These are phyloP conservation scores for Tanaodytes sp. DNA, from an alignment of 2,888 invertebrate species.

Conservation along the genomic window DNA sequence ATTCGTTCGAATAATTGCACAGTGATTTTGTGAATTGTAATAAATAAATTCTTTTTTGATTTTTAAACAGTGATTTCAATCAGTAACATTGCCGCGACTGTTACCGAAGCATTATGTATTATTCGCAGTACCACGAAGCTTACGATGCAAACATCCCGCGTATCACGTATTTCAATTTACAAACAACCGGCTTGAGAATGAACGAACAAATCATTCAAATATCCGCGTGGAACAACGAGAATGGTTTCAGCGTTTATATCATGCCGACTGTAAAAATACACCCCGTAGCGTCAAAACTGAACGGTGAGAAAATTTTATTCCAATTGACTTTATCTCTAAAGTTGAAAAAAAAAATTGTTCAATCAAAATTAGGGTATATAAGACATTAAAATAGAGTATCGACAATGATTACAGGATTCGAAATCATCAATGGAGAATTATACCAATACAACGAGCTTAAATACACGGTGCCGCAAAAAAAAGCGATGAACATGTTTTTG, in stretches of 20 bases:
- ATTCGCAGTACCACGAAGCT: too few species aligned
- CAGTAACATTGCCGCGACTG: too few species aligned
- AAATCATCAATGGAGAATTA: not conserved
- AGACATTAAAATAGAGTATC: too few species aligned
- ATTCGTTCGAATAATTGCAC: too few species aligned
- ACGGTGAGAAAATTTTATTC: too few species aligned
- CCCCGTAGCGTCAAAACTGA: not conserved
- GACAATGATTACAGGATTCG: not conserved
- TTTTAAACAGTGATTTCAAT: too few species aligned
- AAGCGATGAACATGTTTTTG: not conserved
- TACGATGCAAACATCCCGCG: too few species aligned
- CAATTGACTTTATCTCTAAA: not conserved
- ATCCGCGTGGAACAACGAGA: not conserved
- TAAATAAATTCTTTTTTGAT: too few species aligned
- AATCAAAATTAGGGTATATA: too few species aligned
- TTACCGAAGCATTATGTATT: too few species aligned
- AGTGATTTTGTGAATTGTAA: too few species aligned
- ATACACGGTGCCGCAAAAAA: not conserved
- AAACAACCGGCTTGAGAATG: not conserved
- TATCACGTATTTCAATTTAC: not conserved
- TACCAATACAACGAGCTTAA: not conserved
- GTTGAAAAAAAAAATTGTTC: too few species aligned
- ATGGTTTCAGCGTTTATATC: not conserved
- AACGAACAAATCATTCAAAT: conserved; percentile 7
- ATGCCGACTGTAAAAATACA: not conserved